Conservation (phyloP, 1,140 invertebrate genomes). For the Scaptomyza graminum region DNA sequence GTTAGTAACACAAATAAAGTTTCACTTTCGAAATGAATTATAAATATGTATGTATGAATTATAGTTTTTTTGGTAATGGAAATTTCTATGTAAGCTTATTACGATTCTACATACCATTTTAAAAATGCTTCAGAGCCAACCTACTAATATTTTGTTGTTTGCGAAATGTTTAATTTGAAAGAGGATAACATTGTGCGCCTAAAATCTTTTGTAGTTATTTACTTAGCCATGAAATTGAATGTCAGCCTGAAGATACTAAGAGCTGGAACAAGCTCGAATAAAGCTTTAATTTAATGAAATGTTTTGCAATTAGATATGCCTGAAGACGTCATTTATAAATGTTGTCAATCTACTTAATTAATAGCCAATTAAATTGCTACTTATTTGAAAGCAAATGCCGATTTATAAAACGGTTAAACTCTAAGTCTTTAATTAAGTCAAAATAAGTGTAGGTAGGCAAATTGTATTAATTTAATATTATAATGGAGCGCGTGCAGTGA, state of each 20-base stretch:
- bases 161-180: not conserved
- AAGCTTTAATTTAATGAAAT: slow-evolving; percentile 24
- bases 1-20: too few relatives aligned
- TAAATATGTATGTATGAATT: too few relatives aligned
- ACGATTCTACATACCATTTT: not conserved
- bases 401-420: slow-evolving; percentile 2
- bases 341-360: slow-evolving; percentile 21
- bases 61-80: too few relatives aligned
- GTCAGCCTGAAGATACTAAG: not conserved
- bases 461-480: not conserved
- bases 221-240: not conserved
- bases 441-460: not conserved
- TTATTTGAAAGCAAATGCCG: not conserved
- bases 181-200: not conserved
- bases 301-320: slow-evolving; percentile 21
- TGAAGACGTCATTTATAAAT: slow-evolving; percentile 19
- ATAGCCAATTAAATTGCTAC: slow-evolving; percentile 31
- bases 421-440: not conserved
- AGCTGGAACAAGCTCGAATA: not conserved
- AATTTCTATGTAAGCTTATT: too few relatives aligned
- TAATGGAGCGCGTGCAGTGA: not conserved
- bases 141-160: not conserved
- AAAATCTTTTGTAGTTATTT: not conserved
- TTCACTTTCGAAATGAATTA: too few relatives aligned
- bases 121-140: not conserved